These are phyloP conservation scores for Pteronotus mesoamericanus DNA, from an alignment of 2,797 vertebrate genomes.

Conservation along the genomic window DNA sequence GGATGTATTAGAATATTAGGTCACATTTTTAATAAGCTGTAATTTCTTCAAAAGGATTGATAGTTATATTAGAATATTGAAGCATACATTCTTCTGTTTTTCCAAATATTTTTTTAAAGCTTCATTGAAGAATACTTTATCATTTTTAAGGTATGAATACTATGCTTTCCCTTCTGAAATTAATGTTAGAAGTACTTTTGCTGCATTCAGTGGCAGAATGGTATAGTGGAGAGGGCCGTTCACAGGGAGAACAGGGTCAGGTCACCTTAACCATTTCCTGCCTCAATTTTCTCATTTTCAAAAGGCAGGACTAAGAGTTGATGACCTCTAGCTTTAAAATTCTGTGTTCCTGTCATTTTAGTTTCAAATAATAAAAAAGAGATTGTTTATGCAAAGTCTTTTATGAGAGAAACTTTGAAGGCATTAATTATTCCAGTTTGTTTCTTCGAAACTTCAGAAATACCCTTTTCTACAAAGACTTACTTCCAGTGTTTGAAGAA, in stretches of 20 bases:
- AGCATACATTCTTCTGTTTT: not conserved
- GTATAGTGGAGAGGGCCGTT: not conserved
- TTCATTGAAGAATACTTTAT: constrained; percentile 14
- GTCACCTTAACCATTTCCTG: not conserved
- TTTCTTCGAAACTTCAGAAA: constrained; percentile 34
- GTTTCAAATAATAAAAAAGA: not conserved
- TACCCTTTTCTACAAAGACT: constrained; percentile 24
- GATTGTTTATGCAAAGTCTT: not conserved
- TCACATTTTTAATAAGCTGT: not conserved
- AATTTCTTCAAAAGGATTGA: not conserved
- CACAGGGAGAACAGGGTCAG: not conserved
- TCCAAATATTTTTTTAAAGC: constrained; percentile 42
- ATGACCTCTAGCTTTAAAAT: not conserved
- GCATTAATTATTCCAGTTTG: not conserved
- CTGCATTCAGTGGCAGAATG: not conserved
- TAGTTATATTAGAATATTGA: not conserved
- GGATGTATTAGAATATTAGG: not conserved
- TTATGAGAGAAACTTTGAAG: constrained; percentile 32
- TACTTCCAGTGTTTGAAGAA: constrained; percentile 40
- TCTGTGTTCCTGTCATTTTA: not conserved
- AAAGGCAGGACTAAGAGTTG: not conserved
- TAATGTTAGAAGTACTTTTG: not conserved
- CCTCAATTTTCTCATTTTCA: not conserved
- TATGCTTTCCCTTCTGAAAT: not conserved
- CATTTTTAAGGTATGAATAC: not conserved